These are phyloP conservation scores for Drosophila recens DNA, from an alignment of 2,888 invertebrate genomes.

Conservation along the genomic window DNA sequence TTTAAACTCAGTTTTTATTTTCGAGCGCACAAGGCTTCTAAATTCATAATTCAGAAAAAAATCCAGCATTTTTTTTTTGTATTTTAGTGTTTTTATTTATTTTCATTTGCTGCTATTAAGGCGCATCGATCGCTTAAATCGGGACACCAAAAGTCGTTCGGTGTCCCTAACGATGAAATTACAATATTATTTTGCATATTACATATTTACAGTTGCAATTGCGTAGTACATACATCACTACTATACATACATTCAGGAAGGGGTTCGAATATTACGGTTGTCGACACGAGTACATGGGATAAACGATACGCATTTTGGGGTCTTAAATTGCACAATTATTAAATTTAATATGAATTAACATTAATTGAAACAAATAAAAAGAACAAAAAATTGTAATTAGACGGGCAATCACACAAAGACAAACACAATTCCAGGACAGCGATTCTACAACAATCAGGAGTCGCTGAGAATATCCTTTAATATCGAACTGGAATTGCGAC, in stretches of 20 bases:
- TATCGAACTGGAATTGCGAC: constrained; percentile 85
- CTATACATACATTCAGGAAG: constrained; percentile 8
- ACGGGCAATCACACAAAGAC: constrained; percentile 15
- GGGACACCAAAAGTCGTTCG: constrained; percentile 8
- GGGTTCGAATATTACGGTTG: background rate
- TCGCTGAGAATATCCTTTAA: constrained; percentile 85
- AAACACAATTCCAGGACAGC: constrained; percentile 2
- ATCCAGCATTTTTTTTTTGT: background rate
- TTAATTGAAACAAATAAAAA: constrained; percentile 14
- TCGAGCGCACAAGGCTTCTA: background rate
- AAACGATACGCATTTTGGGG: constrained; percentile 26
- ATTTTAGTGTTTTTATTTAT: constrained; percentile 14
- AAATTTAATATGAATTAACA: constrained; percentile 25
- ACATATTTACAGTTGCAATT: constrained; percentile 65
- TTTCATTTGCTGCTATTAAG: constrained; percentile 35
- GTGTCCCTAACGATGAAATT: constrained; percentile 20
- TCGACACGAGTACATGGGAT: constrained; percentile 11
- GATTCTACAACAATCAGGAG: constrained; percentile 83
- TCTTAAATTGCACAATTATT: constrained; percentile 49
- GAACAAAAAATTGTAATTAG: background rate
- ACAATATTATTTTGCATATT: constrained; percentile 50
- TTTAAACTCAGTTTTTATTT: background rate
- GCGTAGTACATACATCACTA: constrained; percentile 17
- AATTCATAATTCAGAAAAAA: background rate
- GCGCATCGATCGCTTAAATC: constrained; percentile 31